These are phyloP conservation scores for Cephus pygmeus DNA, from an alignment of 2,888 invertebrate genomes.

Conservation along the genomic window DNA sequence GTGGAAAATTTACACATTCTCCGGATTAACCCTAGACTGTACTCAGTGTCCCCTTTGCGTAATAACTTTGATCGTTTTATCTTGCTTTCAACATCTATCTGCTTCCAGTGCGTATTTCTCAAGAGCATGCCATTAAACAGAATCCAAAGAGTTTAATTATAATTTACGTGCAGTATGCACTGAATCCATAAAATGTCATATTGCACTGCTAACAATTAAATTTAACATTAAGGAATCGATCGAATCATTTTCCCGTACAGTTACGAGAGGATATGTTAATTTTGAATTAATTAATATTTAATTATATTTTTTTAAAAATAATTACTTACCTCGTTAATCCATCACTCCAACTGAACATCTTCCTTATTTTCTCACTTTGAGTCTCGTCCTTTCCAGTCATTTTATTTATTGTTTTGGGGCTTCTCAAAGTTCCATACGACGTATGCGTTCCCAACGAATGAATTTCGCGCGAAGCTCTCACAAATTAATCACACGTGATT, in stretches of 20 bases:
- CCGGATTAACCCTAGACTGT: background rate
- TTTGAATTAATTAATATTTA: background rate
- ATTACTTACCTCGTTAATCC: slow-evolving; percentile 55
- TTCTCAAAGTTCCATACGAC: background rate
- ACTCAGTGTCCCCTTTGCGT: background rate
- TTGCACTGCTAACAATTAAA: background rate
- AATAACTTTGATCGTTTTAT: background rate
- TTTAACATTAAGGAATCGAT: background rate
- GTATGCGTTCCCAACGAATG: background rate
- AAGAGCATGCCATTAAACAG: background rate
- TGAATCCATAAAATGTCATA: background rate
- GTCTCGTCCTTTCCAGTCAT: slow-evolving; percentile 43
- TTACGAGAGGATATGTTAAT: too few species aligned
- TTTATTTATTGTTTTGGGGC: background rate
- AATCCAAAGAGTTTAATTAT: too few species aligned
- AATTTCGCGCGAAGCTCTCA: background rate
- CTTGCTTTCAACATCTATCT: background rate
- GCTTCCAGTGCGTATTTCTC: background rate
- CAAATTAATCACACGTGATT: background rate
- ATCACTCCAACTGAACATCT: slow-evolving; percentile 75
- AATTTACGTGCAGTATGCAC: too few species aligned
- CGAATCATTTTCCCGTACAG: background rate
- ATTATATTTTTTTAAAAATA: slow-evolving; percentile 5
- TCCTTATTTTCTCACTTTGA: slow-evolving; percentile 68
- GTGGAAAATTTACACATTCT: background rate